Evolutionary conservation across 2,113 vertebrate species (phyloP), one percentile per base, ranked within the genome.

Genomic region (Aldabrachelys gigantea): DNA sequence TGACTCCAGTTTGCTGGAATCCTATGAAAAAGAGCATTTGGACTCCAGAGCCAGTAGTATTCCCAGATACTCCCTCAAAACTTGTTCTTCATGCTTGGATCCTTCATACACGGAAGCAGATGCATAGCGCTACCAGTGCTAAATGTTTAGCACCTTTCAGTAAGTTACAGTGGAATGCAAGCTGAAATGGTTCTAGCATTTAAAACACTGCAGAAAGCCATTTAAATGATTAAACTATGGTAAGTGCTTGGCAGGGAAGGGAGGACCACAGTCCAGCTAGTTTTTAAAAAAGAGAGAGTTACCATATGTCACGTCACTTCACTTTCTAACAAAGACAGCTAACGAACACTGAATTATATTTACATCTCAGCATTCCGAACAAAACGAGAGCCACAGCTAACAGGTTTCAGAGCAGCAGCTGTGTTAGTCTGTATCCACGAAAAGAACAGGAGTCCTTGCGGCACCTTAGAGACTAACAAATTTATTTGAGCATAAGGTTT

Each of bases 61-160:
- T 50, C 41, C 41, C 41, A 53, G 27, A 57, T 79, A 75, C 29
- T 35, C 69, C 69, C 38, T 19, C 25, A 24, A 76, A 38, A 72
- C 35, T 2, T n/a, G 65, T 38, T 38, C 65, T 5, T n/a, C 35
- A 10, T 10, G n/a, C 35, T 38, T 22, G 38, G 35, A 72, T 38
- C 65, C 65, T 72, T 19, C 65, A 10, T n/a, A 11, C 19, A 10
- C 35, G 38, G 65, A 38, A 72, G 35, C 17, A 72, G 65, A 72
- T 3, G 4, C 24, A 5, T 3, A 0, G 52, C 83, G 54, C 54
- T 79, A 35, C 65, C 87, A 2, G 1, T 0, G 0, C 38, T 69
- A 87, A 84, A 44, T 25, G 80, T 82, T 84, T 44, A 89, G 53
- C 10, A 6, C 17, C 65, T 41, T 25, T 22, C 38, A 14, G 65